Base-by-base conservation (phyloP, 2,797 vertebrate species). In the Sebastes matsubarae region DNA sequence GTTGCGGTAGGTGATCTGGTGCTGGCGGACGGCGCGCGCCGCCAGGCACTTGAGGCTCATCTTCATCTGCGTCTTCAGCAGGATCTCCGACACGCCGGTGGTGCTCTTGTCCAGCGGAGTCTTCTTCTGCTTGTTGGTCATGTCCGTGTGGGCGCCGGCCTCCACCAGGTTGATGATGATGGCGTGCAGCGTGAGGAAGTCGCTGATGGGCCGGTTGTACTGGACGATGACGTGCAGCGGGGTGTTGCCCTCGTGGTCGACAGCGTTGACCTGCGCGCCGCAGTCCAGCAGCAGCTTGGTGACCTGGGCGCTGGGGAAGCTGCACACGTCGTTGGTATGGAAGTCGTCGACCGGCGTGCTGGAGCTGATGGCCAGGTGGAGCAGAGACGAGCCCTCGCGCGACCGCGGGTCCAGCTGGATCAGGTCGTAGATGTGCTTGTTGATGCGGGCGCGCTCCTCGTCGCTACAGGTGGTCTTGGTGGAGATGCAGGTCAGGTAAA, bases 1-100 rank as follows among this genome's bases (percentile, higher is more conserved):
- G 94, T 99, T 96, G 81, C 96, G 96, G 93, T 99, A 99, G 75
- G 94, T 95, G 94, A 99, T 98, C 81, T 96, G 97, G 90, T 99
- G 97, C 54, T 95, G 95, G 55, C 97, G 96, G 59, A 99, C 97
- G 22, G 98, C 98, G 8, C 98, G 97, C 61, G 99, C 98, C 24
- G 98, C 98, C 96, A 99, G 96, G 96, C 98, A 99, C 97, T 99
- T 99, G 72, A 99, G 96, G 91, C 97, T 99, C 95, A 99, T 97
- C 95, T 98, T 99, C 97, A 99, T 99, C 92, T 99, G 98, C 25
- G 98, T 98, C 95, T 99, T 99, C 60, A 99, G 96, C 55, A 99
- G 97, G 83, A 99, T 99, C 92, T 99, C 99, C 0, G 99, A 99
- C 52, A 99, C 99, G 6, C 99, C 99, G 0, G 99, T 99, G 3